Evolutionary conservation across 2,113 vertebrate genomes (phyloP).

Genomic region (Rynchops niger): DNA sequence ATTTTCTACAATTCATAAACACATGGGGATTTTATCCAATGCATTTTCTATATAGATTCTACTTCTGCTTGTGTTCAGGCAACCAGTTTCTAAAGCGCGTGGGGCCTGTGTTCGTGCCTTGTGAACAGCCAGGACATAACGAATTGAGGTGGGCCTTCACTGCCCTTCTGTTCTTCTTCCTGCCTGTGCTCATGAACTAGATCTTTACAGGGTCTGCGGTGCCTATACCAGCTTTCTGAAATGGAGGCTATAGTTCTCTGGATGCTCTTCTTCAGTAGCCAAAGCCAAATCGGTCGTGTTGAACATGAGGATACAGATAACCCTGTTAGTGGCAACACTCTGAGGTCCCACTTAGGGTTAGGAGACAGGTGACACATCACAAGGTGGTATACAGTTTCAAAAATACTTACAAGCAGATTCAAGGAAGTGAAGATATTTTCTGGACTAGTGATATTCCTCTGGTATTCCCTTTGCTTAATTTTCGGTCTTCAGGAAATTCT

Average conservation of each 20-base stretch:
- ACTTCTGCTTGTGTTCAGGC: background rate
- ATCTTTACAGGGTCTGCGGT: background rate
- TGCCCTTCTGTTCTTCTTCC: background rate
- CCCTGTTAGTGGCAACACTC: background rate
- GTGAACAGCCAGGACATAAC: background rate
- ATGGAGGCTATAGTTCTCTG: background rate
- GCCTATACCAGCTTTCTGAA: background rate
- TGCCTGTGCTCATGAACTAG: background rate
- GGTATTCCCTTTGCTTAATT: background rate
- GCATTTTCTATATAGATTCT: background rate
- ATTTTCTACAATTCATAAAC: background rate
- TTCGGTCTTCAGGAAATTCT: background rate
- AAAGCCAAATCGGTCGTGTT: background rate
- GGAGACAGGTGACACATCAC: background rate
- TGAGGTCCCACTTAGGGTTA: background rate
- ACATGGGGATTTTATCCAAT: background rate
- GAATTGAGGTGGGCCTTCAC: background rate
- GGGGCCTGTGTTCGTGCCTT: rapidly evolving
- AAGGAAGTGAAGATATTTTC: background rate
- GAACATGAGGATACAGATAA: background rate
- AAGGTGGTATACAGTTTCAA: background rate
- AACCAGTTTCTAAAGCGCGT: background rate
- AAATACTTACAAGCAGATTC: background rate
- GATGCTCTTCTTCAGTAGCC: background rate
- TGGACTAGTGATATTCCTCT: background rate